Evolutionary conservation across 2,797 vertebrate genomes (phyloP).

Genomic region (Notolabrus celidotus): DNA sequence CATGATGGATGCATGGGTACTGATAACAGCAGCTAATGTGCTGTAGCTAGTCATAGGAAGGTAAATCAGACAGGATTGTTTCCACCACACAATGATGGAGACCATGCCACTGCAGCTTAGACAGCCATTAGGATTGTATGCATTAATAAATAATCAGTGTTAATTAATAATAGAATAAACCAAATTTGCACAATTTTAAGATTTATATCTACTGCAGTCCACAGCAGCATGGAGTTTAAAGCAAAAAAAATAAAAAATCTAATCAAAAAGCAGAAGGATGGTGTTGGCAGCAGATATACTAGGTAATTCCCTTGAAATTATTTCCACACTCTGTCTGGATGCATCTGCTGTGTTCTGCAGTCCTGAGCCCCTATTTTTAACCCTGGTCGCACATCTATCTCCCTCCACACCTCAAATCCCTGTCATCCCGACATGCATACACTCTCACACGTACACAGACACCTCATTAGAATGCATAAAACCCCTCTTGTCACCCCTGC

Average conservation of each 20-base stretch:
- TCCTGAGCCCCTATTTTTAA: slow-evolving; percentile 55
- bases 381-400: slow-evolving; percentile 61
- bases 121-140: slow-evolving; percentile 7
- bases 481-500: slow-evolving; percentile 66
- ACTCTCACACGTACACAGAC: slow-evolving; percentile 62
- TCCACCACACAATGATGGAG: slow-evolving; percentile 11
- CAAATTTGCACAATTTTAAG: neutral
- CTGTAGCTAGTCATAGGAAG: slow-evolving; percentile 47
- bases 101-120: slow-evolving; percentile 8
- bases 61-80: slow-evolving; percentile 50
- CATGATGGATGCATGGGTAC: slow-evolving; percentile 44
- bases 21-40: slow-evolving; percentile 29
- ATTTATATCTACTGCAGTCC: neutral
- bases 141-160: slow-evolving; percentile 7
- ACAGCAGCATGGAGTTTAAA: neutral
- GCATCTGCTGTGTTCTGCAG: slow-evolving; percentile 45
- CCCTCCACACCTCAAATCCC: slow-evolving; percentile 57
- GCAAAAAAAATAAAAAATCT: slow-evolving; percentile 11
- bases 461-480: slow-evolving; percentile 79
- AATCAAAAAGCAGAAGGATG: slow-evolving; percentile 3
- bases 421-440: slow-evolving; percentile 62
- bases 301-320: slow-evolving; percentile 46
- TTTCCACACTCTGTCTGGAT: slow-evolving; percentile 28
- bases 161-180: too few species aligned
- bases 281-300: slow-evolving; percentile 15